These are phyloP conservation scores for Sminthurides bifidus DNA, from an alignment of 1,140 invertebrate species.

Conservation along the genomic window DNA sequence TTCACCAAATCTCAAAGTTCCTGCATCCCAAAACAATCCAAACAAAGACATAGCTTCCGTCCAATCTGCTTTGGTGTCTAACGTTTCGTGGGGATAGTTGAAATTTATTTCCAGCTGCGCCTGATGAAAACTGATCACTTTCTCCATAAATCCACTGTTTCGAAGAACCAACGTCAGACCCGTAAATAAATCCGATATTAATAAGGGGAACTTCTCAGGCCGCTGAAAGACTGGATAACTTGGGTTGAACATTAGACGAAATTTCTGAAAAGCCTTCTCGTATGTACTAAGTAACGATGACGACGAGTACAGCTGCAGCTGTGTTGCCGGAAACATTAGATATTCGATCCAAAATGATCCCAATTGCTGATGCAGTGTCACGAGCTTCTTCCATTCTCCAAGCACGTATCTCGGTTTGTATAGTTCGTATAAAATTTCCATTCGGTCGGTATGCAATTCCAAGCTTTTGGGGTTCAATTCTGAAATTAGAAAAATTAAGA, in stretches of 20 bases:
- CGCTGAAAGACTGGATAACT: slow-evolving; percentile 23
- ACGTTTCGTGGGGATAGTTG: slow-evolving; percentile 7
- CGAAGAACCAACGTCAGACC: slow-evolving; percentile 13
- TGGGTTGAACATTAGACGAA: slow-evolving; percentile 24
- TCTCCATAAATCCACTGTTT: slow-evolving; percentile 22
- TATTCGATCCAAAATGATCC: slow-evolving; percentile 20
- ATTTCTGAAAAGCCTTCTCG: slow-evolving; percentile 27
- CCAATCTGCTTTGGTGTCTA: slow-evolving; percentile 15
- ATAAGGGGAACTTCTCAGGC: slow-evolving; percentile 20
- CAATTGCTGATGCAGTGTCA: slow-evolving; percentile 16
- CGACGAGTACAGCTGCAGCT: slow-evolving; percentile 21
- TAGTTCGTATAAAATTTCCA: slow-evolving; percentile 24
- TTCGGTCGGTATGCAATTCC: slow-evolving; percentile 16
- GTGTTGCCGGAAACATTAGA: slow-evolving; percentile 9
- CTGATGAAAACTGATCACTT: slow-evolving; percentile 21
- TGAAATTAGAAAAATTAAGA: slow-evolving; percentile 9
- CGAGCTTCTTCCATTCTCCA: slow-evolving; percentile 26
- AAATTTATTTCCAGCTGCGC: slow-evolving; percentile 28
- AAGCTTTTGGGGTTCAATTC: slow-evolving; percentile 22
- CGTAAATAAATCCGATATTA: slow-evolving; percentile 17
- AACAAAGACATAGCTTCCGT: slow-evolving; percentile 9
- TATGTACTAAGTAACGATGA: slow-evolving; percentile 4
- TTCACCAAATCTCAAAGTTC: slow-evolving; percentile 26
- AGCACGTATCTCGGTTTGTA: slow-evolving; percentile 22
- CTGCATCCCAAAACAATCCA: slow-evolving; percentile 28